Percentiles rank a stretch among this genome's conserved stretches.
These are phyloP conservation scores for Chloromyia formosa DNA, from an alignment of 2,888 invertebrate genomes.

Conservation along the genomic window DNA sequence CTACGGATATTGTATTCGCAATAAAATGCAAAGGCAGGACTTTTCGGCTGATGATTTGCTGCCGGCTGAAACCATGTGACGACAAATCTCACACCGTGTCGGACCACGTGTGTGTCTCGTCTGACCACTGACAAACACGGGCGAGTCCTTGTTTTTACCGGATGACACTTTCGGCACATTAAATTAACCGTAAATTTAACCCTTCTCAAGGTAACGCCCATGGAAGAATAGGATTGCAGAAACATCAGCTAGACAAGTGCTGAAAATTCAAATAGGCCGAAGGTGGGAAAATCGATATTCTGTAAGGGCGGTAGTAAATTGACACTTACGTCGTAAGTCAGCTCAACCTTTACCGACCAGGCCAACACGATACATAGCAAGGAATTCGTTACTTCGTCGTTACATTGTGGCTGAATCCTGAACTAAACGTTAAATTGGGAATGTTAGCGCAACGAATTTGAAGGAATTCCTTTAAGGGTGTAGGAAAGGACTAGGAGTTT, in stretches of 20 bases:
- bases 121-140: conserved; percentile 8
- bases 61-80: background rate
- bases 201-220: conserved; percentile 66
- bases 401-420: conserved; percentile 51
- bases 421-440: too few relatives aligned
- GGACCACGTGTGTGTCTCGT: conserved; percentile 10
- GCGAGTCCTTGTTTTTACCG: conserved; percentile 1
- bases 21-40: conserved; percentile 17
- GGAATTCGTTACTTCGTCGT: conserved; percentile 57
- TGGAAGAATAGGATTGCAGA: conserved; percentile 61
- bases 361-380: conserved; percentile 54
- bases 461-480: too few relatives aligned
- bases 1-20: background rate
- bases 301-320: conserved; percentile 53
- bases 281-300: conserved; percentile 38
- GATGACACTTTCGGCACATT: conserved; percentile 2
- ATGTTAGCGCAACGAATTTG: too few relatives aligned
- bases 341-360: conserved; percentile 62
- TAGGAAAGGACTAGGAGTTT: too few relatives aligned
- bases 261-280: background rate
- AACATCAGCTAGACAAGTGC: conserved; percentile 9
- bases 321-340: conserved; percentile 64
- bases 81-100: background rate
- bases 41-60: background rate
- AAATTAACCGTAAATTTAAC: conserved; percentile 43